These are phyloP conservation scores for Electrona antarctica DNA, from an alignment of 2,113 vertebrate species.

Conservation along the genomic window DNA sequence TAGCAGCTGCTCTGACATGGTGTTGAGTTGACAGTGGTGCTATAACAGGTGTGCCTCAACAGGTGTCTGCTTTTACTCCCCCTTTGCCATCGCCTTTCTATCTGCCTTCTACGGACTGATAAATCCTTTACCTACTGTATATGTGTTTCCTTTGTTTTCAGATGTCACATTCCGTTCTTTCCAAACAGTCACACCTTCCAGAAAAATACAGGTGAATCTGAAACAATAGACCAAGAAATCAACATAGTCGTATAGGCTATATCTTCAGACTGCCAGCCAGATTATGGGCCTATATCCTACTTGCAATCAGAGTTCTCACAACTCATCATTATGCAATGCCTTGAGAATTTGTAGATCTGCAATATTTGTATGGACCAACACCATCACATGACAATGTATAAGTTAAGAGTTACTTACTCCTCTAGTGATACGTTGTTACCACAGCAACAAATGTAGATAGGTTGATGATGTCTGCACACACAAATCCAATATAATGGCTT, in stretches of 20 bases:
- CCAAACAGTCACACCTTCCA: neutral
- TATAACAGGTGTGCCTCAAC: neutral
- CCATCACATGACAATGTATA: no score
- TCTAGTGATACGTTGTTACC: no score
- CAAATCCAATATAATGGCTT: no score
- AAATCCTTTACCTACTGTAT: neutral
- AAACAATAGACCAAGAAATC: conserved; percentile 13
- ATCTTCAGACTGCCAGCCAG: no score
- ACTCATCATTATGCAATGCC: no score
- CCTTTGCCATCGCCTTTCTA: neutral
- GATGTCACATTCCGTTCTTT: neutral
- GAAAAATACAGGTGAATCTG: conserved; percentile 1
- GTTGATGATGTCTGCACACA: no score
- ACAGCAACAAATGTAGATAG: no score
- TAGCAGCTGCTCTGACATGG: conserved; percentile 64
- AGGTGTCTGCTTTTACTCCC: neutral
- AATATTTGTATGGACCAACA: no score
- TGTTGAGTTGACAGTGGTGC: neutral
- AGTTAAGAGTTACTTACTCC: no score
- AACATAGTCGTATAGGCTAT: no score
- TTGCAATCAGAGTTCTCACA: no score
- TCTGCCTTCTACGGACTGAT: conserved; percentile 1
- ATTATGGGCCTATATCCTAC: no score
- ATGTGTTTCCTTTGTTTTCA: neutral
- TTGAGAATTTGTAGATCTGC: neutral